Percentiles rank a stretch among this genome's conserved stretches.
These are phyloP conservation scores for Drosophila mauritiana DNA, from an alignment of 1,140 invertebrate genomes.

Conservation along the genomic window DNA sequence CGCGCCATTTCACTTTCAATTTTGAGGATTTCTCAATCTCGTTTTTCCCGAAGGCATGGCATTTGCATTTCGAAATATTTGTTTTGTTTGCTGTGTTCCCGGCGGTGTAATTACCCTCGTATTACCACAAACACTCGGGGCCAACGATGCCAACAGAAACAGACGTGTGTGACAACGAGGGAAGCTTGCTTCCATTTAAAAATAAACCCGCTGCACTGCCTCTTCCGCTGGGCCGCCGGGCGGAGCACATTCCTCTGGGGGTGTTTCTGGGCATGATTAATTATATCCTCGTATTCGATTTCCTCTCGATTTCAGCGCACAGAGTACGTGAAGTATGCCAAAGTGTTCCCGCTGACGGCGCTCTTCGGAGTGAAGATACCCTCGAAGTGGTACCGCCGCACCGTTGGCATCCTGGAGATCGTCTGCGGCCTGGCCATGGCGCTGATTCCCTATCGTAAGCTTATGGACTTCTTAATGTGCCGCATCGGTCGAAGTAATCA, in stretches of 20 bases:
- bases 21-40: constrained; percentile 21
- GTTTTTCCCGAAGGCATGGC: constrained; percentile 18
- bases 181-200: constrained; percentile 41
- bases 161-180: constrained; percentile 23
- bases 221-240: constrained; percentile 21
- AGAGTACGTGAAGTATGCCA: constrained; percentile 98
- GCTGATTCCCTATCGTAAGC: constrained; percentile 94
- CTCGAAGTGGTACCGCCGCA: constrained; percentile 96
- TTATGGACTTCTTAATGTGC: neutral
- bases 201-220: constrained; percentile 53
- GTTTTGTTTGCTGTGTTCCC: constrained; percentile 37
- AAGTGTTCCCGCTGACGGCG: constrained; percentile 96
- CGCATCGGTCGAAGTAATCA: neutral
- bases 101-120: constrained; percentile 68
- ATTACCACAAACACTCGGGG: constrained; percentile 55
- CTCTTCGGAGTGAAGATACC: constrained; percentile 94
- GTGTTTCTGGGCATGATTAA: constrained; percentile 45
- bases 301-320: constrained; percentile 92
- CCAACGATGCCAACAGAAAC: constrained; percentile 52
- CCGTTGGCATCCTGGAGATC: constrained; percentile 95
- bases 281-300: constrained; percentile 33
- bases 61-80: constrained; percentile 60
- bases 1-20: constrained; percentile 55
- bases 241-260: constrained; percentile 21
- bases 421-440: constrained; percentile 95